These are phyloP conservation scores for Serrognathus titanus DNA, from an alignment of 2,888 invertebrate genomes.

Conservation along the genomic window DNA sequence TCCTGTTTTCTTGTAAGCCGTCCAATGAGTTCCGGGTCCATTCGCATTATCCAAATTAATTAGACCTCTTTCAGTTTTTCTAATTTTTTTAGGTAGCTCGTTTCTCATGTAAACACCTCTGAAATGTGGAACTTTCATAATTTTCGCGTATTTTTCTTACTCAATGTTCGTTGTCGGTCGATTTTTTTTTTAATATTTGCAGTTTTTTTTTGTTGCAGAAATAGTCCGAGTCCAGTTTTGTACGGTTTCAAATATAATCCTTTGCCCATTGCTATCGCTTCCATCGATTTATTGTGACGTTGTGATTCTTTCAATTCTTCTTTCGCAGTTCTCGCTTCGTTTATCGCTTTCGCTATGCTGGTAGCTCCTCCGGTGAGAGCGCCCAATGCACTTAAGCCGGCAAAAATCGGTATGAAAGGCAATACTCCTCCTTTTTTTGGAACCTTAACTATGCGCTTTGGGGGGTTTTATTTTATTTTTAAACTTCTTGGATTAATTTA, in stretches of 20 bases:
- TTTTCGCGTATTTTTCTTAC: constrained; percentile 8
- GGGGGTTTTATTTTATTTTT: too few species aligned
- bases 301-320: not conserved
- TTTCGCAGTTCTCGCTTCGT: too few species aligned
- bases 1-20: constrained; percentile 36
- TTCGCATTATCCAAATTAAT: too few species aligned
- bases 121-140: too few species aligned
- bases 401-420: constrained; percentile 13
- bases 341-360: too few species aligned
- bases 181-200: constrained; percentile 23
- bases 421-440: constrained; percentile 28
- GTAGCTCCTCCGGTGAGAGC: constrained; percentile 23
- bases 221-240: constrained; percentile 26
- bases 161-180: constrained; percentile 28
- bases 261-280: constrained; percentile 29
- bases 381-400: constrained; percentile 28
- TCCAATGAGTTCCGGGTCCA: constrained; percentile 38
- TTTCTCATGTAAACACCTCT: constrained; percentile 7
- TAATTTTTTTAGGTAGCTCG: not conserved
- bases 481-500: not conserved
- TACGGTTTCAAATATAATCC: not conserved
- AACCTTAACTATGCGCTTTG: not conserved
- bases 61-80: not conserved
- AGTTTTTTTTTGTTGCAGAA: constrained; percentile 26
- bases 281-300: constrained; percentile 33